Evolutionary conservation across 2,797 vertebrate genomes (phyloP).

Genomic region (Thripadectes ignobilis): DNA sequence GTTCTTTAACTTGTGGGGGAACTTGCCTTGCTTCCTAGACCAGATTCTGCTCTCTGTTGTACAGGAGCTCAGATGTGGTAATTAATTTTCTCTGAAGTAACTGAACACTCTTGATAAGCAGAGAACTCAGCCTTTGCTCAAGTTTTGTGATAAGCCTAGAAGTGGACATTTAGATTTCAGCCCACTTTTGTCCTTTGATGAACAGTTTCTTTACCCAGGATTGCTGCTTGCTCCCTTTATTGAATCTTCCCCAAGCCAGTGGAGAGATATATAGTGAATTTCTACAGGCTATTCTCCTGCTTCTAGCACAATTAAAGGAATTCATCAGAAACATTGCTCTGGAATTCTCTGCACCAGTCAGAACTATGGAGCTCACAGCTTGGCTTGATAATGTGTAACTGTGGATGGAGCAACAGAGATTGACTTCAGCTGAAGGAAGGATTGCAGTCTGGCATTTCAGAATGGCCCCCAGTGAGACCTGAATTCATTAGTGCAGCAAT

Average conservation of each 20-base stretch:
- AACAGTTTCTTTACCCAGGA: background rate
- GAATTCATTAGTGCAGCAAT: background rate
- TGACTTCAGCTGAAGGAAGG: background rate
- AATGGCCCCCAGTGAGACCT: background rate
- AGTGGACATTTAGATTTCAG: background rate
- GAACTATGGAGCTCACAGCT: background rate
- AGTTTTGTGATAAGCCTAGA: background rate
- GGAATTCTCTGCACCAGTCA: background rate
- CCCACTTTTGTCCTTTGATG: fast-evolving
- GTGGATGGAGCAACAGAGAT: background rate
- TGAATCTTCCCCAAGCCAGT: background rate
- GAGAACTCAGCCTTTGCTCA: background rate
- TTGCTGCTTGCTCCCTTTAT: background rate
- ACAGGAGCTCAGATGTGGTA: background rate
- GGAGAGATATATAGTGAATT: background rate
- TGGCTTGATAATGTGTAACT: background rate
- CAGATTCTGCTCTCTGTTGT: background rate
- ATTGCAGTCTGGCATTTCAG: background rate
- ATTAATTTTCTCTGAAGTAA: background rate
- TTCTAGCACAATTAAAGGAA: background rate
- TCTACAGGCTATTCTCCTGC: background rate
- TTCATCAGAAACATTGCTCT: background rate
- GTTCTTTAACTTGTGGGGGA: background rate
- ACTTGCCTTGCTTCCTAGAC: background rate
- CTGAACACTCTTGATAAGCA: background rate